These are phyloP conservation scores for Ricordea florida DNA, from an alignment of 92 coral and sea anemone genomes.

Conservation along the genomic window DNA sequence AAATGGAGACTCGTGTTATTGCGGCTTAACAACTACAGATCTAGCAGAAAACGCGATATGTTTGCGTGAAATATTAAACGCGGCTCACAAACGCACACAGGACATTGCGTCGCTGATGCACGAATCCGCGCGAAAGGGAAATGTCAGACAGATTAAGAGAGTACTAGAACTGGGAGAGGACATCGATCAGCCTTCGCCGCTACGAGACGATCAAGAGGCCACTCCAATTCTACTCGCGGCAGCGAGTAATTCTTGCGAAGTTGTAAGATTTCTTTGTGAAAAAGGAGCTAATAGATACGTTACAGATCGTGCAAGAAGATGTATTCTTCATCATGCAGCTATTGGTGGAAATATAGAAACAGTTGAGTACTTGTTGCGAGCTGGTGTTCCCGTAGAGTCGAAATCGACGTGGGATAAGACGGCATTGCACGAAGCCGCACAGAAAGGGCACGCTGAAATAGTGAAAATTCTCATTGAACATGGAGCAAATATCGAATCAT, in stretches of 20 bases:
- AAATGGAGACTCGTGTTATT: neutral
- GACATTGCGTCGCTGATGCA: conserved; percentile 6
- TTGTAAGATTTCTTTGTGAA: conserved; percentile 41
- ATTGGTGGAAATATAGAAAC: conserved; percentile 59
- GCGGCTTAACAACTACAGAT: neutral
- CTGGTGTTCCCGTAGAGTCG: conserved; percentile 56
- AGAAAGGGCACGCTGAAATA: conserved; percentile 33
- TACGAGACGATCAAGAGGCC: conserved; percentile 56
- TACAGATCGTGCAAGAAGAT: conserved; percentile 53
- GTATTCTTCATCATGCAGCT: conserved; percentile 61
- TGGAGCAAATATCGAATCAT: conserved; percentile 57
- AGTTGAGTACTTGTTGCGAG: conserved; percentile 20
- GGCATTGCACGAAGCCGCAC: conserved; percentile 69
- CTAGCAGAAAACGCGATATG: neutral
- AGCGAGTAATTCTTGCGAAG: conserved; percentile 49
- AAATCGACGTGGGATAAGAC: conserved; percentile 73
- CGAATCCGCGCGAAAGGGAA: conserved; percentile 46
- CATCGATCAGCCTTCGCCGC: conserved; percentile 57
- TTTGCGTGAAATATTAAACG: neutral
- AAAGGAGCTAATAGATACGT: conserved; percentile 49
- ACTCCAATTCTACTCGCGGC: conserved; percentile 61
- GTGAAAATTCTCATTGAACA: conserved; percentile 40
- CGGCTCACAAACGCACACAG: conserved; percentile 5
- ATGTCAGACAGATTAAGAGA: conserved; percentile 55
- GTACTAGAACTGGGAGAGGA: conserved; percentile 41